Evolutionary conservation across 2,888 invertebrate genomes (phyloP).

Genomic region (Hymenopus coronatus): DNA sequence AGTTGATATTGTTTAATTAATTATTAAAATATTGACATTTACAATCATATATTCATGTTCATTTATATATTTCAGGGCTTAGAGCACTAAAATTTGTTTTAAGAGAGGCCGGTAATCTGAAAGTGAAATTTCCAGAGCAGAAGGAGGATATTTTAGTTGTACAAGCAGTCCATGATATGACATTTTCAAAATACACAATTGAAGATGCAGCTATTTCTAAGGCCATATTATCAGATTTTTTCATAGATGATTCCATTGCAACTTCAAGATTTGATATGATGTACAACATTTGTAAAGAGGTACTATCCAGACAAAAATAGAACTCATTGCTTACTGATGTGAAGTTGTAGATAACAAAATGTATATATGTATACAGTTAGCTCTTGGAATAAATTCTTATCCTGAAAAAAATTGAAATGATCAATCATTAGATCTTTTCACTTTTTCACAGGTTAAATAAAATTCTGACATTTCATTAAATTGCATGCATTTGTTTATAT

Average conservation of each 20-base stretch:
- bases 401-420: no score
- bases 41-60: neutral
- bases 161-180: slow-evolving; percentile 85
- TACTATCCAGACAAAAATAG: slow-evolving; percentile 8
- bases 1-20: neutral
- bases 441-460: no score
- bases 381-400: no score
- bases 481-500: no score
- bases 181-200: slow-evolving; percentile 85
- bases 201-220: slow-evolving; percentile 78
- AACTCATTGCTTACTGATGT: no score
- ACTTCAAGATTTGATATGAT: slow-evolving; percentile 58
- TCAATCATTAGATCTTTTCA: no score
- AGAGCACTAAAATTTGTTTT: slow-evolving; percentile 84
- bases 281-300: slow-evolving; percentile 25
- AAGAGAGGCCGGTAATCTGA: slow-evolving; percentile 80
- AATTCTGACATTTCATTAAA: no score
- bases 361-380: no score
- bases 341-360: no score
- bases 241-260: slow-evolving; percentile 74
- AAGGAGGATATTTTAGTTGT: slow-evolving; percentile 76
- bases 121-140: slow-evolving; percentile 71
- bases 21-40: neutral
- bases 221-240: slow-evolving; percentile 88
- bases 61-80: slow-evolving; percentile 52